Conservation (phyloP, 2,797 vertebrate genomes). For the Coregonus ussuriensis region DNA sequence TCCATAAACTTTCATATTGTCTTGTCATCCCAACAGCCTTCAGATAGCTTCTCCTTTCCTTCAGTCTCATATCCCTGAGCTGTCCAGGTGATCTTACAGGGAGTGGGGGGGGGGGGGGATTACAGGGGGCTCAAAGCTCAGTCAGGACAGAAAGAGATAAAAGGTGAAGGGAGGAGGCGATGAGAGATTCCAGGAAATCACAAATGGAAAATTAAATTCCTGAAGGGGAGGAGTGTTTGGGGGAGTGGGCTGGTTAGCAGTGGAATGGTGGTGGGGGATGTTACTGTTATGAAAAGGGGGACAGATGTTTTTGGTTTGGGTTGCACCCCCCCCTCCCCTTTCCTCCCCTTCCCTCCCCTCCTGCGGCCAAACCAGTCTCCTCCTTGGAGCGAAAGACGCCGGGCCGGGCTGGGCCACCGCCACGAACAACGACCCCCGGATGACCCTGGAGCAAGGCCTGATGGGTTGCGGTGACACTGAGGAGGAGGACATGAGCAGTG, state of each 20-base stretch:
- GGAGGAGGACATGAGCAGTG: slow-evolving; percentile 20
- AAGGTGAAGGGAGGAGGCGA: slow-evolving; percentile 45
- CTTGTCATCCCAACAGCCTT: background rate
- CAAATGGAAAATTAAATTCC: slow-evolving; percentile 67
- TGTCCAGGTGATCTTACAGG: slow-evolving; percentile 5
- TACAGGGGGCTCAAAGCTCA: background rate
- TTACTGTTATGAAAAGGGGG: slow-evolving; percentile 73
- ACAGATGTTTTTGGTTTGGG: slow-evolving; percentile 93
- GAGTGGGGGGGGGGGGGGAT: background rate
- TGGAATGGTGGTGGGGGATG: slow-evolving; percentile 34
- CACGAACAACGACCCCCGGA: slow-evolving; percentile 80
- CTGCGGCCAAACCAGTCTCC: slow-evolving; percentile 77
- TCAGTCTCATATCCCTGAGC: too few relatives aligned
- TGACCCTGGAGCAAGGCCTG: slow-evolving; percentile 79
- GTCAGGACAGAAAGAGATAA: slow-evolving; percentile 43
- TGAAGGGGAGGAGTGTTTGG: slow-evolving; percentile 44
- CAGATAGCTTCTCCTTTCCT: background rate
- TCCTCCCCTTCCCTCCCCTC: slow-evolving; percentile 50
- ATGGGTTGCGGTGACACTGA: slow-evolving; percentile 75
- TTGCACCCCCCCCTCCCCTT: slow-evolving; percentile 67
- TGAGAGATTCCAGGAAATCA: slow-evolving; percentile 58
- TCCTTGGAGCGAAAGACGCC: slow-evolving; percentile 78
- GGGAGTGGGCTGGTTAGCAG: slow-evolving; percentile 74
- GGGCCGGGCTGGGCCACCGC: slow-evolving; percentile 66
- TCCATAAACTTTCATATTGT: background rate